Evolutionary conservation across 2,797 vertebrate species (phyloP).

Genomic region (Sebastolobus alascanus): DNA sequence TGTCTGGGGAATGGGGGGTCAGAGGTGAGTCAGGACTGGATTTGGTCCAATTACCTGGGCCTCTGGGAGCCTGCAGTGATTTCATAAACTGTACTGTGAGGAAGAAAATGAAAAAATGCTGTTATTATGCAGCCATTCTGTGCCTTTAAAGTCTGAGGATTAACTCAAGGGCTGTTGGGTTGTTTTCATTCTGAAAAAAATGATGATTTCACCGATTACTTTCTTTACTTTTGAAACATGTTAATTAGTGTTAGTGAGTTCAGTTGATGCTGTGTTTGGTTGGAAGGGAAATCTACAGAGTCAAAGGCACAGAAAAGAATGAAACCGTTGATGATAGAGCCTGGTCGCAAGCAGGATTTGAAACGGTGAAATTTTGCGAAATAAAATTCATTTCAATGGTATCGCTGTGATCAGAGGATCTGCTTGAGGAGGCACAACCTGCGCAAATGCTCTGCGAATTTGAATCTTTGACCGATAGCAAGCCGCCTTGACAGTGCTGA

Average conservation of each 20-base stretch:
- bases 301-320: no score
- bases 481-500: not conserved
- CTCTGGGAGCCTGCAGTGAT: constrained; percentile 5
- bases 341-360: no score
- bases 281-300: no score
- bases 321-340: no score
- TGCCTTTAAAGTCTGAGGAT: not conserved
- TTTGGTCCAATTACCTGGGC: constrained; percentile 28
- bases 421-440: no score
- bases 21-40: constrained; percentile 12
- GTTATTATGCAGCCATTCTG: not conserved
- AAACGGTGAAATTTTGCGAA: no score
- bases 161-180: not conserved
- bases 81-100: not conserved
- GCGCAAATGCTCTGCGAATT: no score
- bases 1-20: not conserved
- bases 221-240: not conserved
- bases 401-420: not conserved
- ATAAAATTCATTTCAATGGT: not conserved
- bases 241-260: not conserved
- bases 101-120: constrained; percentile 7
- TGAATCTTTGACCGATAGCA: not conserved
- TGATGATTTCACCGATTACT: not conserved
- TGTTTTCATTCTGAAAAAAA: not conserved
- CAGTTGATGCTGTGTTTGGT: not conserved